Evolutionary conservation across 1,140 invertebrate species (phyloP).

Genomic region (Radopholus similis): DNA sequence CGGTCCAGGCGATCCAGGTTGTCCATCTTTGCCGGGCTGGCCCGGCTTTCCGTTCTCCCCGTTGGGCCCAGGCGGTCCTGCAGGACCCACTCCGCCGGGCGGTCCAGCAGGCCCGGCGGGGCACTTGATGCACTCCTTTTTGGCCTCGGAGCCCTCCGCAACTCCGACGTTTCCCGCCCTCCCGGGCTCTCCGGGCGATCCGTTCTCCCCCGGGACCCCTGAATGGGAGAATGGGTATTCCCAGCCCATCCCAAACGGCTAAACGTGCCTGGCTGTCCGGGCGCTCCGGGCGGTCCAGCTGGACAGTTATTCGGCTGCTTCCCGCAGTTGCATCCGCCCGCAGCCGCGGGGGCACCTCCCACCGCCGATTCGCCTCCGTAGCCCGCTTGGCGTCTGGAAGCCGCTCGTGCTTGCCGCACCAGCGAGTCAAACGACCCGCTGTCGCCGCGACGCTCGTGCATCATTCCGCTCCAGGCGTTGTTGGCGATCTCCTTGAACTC

Average conservation of each 20-base stretch:
- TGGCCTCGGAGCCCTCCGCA: background rate
- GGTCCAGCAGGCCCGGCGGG: constrained; percentile 25
- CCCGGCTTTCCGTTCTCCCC: constrained; percentile 21
- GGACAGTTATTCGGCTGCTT: constrained; percentile 34
- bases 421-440: background rate
- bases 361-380: background rate
- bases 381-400: background rate
- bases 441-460: constrained; percentile 11
- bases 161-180: constrained; percentile 2
- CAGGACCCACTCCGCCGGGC: constrained; percentile 17
- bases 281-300: constrained; percentile 17
- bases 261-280: constrained; percentile 22
- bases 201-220: constrained; percentile 8
- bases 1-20: constrained; percentile 27
- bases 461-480: constrained; percentile 47
- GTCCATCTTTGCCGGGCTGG: constrained; percentile 9
- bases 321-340: constrained; percentile 14
- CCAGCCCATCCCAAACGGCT: background rate
- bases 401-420: background rate
- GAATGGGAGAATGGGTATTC: background rate
- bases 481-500: constrained; percentile 46
- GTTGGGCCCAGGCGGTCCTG: background rate
- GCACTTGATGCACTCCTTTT: constrained; percentile 20
- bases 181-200: constrained; percentile 23
- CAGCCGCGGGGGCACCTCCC: background rate